Evolutionary conservation across 53 echinoderm and acorn worm genomes (phyloP).

Genomic region (Glandiceps talaboti): DNA sequence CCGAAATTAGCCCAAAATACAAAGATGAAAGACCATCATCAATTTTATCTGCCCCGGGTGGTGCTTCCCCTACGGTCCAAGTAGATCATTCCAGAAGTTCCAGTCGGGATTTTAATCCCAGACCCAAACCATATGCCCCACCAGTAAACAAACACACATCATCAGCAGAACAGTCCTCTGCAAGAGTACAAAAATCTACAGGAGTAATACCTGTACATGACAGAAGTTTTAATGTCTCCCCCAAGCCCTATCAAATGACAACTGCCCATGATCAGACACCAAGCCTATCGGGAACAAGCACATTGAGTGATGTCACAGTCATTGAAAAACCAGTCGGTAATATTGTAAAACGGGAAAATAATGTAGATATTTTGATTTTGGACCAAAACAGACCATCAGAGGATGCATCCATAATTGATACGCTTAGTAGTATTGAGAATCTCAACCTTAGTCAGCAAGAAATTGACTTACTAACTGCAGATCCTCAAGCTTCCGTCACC

Average conservation of each 20-base stretch:
- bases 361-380: neutral
- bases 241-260: neutral
- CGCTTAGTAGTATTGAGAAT: neutral
- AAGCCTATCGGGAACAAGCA: neutral
- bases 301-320: neutral
- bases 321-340: neutral
- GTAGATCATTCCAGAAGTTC: neutral
- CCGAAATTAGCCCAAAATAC: too few relatives aligned
- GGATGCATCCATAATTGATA: neutral
- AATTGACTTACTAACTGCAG: neutral
- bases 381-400: neutral
- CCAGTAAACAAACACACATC: too few relatives aligned
- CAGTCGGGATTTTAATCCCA: neutral
- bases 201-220: neutral
- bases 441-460: neutral
- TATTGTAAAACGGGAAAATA: neutral
- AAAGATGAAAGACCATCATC: neutral
- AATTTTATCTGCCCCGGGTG: neutral
- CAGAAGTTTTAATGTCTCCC: neutral
- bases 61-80: neutral
- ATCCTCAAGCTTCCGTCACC: neutral
- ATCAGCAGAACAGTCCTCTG: neutral
- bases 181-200: neutral
- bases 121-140: neutral
- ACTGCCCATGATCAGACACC: neutral